Conservation (phyloP, 2,888 invertebrate species). For the Sabellastarte sp. region DNA sequence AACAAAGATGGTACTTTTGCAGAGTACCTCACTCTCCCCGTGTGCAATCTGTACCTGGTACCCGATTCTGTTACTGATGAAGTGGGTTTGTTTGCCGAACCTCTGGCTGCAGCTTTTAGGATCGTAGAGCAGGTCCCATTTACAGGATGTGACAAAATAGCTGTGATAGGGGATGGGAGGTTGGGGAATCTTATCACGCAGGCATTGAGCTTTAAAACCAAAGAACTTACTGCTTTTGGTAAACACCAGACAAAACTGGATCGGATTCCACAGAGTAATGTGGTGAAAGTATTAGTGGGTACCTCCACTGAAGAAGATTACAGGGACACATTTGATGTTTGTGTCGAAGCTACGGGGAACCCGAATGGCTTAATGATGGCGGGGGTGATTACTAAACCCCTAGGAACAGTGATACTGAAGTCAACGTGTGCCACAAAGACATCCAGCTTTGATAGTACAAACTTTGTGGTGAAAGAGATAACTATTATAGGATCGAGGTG, state of each 20-base stretch:
- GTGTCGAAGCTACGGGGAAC: slow-evolving; percentile 22
- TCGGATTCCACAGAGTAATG: background rate
- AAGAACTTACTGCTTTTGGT: slow-evolving; percentile 14
- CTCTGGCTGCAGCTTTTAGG: slow-evolving; percentile 29
- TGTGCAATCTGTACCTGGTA: slow-evolving; percentile 18
- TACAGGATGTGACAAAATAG: slow-evolving; percentile 12
- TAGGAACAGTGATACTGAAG: slow-evolving; percentile 26
- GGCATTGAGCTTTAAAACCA: slow-evolving; percentile 5
- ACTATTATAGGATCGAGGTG: slow-evolving; percentile 24
- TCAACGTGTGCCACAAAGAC: slow-evolving; percentile 21
- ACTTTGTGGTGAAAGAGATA: slow-evolving; percentile 25
- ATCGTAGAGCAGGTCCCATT: slow-evolving; percentile 22
- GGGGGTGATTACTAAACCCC: slow-evolving; percentile 14
- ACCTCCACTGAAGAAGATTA: slow-evolving; percentile 1
- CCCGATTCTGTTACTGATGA: slow-evolving; percentile 19
- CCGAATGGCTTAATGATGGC: slow-evolving; percentile 20
- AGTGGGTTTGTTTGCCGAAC: slow-evolving; percentile 24
- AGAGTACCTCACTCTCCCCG: slow-evolving; percentile 22
- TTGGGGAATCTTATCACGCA: slow-evolving; percentile 22
- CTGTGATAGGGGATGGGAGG: slow-evolving; percentile 29
- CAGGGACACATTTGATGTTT: slow-evolving; percentile 11
- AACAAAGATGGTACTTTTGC: slow-evolving; percentile 23
- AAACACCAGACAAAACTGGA: slow-evolving; percentile 1
- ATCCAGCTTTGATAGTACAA: slow-evolving; percentile 16
- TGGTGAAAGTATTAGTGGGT: background rate